Conservation (phyloP, 2,797 vertebrate genomes). For the Pygocentrus nattereri region DNA sequence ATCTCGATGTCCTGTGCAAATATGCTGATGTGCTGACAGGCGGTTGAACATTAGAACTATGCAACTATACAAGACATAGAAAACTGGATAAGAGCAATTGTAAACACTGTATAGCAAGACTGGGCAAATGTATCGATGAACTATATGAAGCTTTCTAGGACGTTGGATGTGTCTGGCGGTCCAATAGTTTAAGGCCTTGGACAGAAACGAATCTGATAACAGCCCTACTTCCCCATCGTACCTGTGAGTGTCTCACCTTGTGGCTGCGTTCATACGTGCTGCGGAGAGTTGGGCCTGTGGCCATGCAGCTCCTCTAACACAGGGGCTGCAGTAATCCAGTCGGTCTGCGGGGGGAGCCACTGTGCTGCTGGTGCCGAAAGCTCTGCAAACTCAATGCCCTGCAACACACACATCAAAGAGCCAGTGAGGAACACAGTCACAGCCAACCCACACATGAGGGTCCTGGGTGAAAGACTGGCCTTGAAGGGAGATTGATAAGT, state of each 20-base stretch:
- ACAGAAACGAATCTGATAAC: neutral
- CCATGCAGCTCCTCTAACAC: slow-evolving; percentile 64
- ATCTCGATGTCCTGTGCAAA: no score
- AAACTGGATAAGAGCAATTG: no score
- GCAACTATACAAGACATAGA: no score
- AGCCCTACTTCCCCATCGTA: neutral
- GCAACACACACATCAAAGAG: slow-evolving; percentile 22
- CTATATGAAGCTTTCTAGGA: no score
- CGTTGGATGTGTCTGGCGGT: no score
- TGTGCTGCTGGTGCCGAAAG: slow-evolving; percentile 42
- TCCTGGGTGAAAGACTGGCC: slow-evolving; percentile 8
- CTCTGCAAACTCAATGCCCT: slow-evolving; percentile 57
- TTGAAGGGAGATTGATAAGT: slow-evolving; percentile 23
- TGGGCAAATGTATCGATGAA: no score
- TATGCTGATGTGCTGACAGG: no score
- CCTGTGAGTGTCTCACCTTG: slow-evolving; percentile 50
- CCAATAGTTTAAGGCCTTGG: neutral
- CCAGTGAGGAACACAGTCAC: slow-evolving; percentile 10
- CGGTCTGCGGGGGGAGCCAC: slow-evolving; percentile 58
- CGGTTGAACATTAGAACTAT: no score
- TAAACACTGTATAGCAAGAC: no score
- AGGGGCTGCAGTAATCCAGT: slow-evolving; percentile 39
- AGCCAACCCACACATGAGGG: slow-evolving; percentile 20
- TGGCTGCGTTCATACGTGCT: slow-evolving; percentile 68
- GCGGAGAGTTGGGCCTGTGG: slow-evolving; percentile 69